Evolutionary conservation across 2,888 invertebrate species (phyloP).

Genomic region (Tribolium freemani): DNA sequence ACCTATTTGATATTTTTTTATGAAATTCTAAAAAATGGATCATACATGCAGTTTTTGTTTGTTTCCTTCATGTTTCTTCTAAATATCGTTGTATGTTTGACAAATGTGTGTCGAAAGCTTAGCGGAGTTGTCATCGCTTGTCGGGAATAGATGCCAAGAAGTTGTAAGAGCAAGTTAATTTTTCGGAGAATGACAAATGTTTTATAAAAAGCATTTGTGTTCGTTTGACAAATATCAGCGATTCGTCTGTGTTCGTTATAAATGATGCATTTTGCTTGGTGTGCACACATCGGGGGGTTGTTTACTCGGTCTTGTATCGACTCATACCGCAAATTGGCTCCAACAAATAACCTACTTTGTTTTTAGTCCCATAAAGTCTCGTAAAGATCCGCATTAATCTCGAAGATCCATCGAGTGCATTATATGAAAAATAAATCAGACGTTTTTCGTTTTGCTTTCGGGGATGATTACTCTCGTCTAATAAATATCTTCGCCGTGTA

Average conservation of each 20-base stretch:
- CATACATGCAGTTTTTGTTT: too few species aligned
- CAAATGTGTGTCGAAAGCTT: not conserved
- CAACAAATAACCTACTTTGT: conserved; percentile 48
- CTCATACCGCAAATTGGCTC: conserved; percentile 49
- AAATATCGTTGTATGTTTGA: not conserved
- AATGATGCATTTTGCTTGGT: conserved; percentile 45
- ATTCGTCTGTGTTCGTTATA: conserved; percentile 43
- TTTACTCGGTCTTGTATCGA: conserved; percentile 44
- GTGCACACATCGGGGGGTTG: conserved; percentile 42
- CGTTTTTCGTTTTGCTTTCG: conserved; percentile 6
- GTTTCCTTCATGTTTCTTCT: not conserved
- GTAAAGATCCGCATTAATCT: conserved; percentile 47
- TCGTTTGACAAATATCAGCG: conserved; percentile 41
- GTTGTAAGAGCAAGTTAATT: conserved; percentile 1
- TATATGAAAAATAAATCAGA: conserved; percentile 37
- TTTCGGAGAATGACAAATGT: conserved; percentile 26
- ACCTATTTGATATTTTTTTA: too few species aligned
- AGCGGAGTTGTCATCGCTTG: not conserved
- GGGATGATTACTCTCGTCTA: conserved; percentile 5
- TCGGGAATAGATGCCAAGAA: not conserved
- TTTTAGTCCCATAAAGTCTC: conserved; percentile 41
- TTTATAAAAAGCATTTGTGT: conserved; percentile 20
- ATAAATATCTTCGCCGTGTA: conserved; percentile 19
- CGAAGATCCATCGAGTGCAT: conserved; percentile 38
- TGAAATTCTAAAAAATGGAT: too few species aligned